Percentiles rank a stretch among this genome's conserved stretches.
Evolutionary conservation across 2,888 invertebrate genomes (phyloP).

Genomic region (Protonemura montana): DNA sequence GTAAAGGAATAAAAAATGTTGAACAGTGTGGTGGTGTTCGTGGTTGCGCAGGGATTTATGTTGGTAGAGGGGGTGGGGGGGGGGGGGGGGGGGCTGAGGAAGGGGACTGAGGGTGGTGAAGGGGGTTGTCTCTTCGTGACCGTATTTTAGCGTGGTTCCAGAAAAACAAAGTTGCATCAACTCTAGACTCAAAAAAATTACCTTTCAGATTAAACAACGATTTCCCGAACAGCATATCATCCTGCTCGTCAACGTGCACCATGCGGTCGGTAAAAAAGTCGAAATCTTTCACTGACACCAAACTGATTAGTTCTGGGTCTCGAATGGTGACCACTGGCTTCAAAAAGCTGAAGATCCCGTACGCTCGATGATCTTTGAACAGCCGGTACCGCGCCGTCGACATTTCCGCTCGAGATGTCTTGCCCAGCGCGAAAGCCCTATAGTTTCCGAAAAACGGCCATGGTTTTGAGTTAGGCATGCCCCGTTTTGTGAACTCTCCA

Average conservation of each 20-base stretch:
- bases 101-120: no score
- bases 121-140: no score
- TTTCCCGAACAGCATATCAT: slow-evolving; percentile 53
- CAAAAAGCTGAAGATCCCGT: slow-evolving; percentile 28
- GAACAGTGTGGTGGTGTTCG: no score
- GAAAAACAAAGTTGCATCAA: slow-evolving; percentile 51
- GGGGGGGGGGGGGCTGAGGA: no score
- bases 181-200: neutral
- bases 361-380: slow-evolving; percentile 29
- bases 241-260: slow-evolving; percentile 49
- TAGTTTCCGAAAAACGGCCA: slow-evolving; percentile 9
- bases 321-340: slow-evolving; percentile 20
- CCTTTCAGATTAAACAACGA: slow-evolving; percentile 39
- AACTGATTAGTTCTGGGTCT: slow-evolving; percentile 37
- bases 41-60: no score
- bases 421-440: neutral
- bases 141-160: no score
- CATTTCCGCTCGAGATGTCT: slow-evolving; percentile 15
- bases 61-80: no score
- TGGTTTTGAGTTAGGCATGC: neutral
- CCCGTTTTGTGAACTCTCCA: neutral
- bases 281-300: slow-evolving; percentile 52
- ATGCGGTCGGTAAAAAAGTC: slow-evolving; percentile 54
- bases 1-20: no score
- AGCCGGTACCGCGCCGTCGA: slow-evolving; percentile 15